Evolutionary conservation across 2,797 vertebrate species (phyloP).

Genomic region (Rhinella marina): DNA sequence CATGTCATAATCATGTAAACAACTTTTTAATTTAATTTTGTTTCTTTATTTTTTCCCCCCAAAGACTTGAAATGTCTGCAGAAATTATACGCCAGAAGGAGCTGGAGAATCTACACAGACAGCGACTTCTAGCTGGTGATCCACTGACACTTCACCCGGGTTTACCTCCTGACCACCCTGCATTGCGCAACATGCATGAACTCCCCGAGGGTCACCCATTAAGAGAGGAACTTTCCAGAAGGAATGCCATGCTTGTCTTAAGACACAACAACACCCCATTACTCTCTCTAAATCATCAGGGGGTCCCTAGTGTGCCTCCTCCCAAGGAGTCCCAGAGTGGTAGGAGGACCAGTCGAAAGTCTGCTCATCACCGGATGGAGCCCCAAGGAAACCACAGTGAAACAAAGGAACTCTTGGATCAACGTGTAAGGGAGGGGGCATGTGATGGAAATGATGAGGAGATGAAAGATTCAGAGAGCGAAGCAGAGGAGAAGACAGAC

Average conservation of each 20-base stretch:
- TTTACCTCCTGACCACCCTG: conserved; percentile 85
- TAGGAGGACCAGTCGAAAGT: conserved; percentile 71
- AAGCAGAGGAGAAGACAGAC: conserved; percentile 78
- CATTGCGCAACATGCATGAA: conserved; percentile 86
- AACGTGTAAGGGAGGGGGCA: conserved; percentile 69
- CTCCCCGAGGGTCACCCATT: conserved; percentile 87
- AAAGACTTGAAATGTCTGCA: conserved; percentile 92
- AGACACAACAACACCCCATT: conserved; percentile 85
- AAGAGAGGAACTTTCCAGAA: conserved; percentile 85
- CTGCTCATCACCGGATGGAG: conserved; percentile 64
- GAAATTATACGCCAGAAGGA: conserved; percentile 95
- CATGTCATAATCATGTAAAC: not conserved
- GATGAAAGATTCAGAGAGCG: conserved; percentile 91
- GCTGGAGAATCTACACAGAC: conserved; percentile 85
- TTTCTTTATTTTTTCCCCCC: not conserved
- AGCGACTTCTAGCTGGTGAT: conserved; percentile 80
- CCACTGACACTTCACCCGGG: conserved; percentile 79
- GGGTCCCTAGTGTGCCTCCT: conserved; percentile 68
- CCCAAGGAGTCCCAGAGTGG: conserved; percentile 73
- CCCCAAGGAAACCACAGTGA: conserved; percentile 66
- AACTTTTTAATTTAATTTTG: not conserved
- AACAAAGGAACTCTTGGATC: conserved; percentile 70
- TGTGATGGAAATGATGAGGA: conserved; percentile 76
- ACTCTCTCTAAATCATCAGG: conserved; percentile 82
- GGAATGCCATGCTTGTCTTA: conserved; percentile 91